phyloP scores from a whole-genome alignment of 2,888 invertebrate species.

The Tuta absoluta region DNA sequence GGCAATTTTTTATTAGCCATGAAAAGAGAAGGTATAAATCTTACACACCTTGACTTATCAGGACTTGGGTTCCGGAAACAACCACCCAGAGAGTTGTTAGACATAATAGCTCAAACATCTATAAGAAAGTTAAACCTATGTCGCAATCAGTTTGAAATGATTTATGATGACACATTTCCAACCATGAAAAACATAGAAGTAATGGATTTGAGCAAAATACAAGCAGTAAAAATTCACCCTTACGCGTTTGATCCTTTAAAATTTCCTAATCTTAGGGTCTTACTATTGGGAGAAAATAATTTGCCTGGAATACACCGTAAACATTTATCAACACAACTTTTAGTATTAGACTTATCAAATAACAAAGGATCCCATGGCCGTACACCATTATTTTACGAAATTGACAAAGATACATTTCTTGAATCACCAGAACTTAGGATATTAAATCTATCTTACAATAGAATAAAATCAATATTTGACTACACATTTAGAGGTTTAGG shows the following conservation, averaged over 20 bases:
- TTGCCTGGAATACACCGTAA: conserved; percentile 76
- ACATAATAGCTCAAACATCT: conserved; percentile 74
- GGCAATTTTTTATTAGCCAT: conserved; percentile 63
- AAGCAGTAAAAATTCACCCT: conserved; percentile 68
- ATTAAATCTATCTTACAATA: conserved; percentile 79
- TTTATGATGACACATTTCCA: conserved; percentile 76
- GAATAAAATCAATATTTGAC: conserved; percentile 73
- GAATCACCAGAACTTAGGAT: conserved; percentile 70
- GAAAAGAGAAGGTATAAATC: conserved; percentile 58
- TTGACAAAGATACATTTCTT: conserved; percentile 73
- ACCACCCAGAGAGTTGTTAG: conserved; percentile 70
- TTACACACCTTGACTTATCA: conserved; percentile 73
- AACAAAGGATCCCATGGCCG: conserved; percentile 65
- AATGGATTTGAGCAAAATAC: conserved; percentile 79
- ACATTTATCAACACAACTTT: conserved; percentile 69
- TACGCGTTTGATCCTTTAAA: conserved; percentile 69
- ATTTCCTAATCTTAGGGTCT: conserved; percentile 76
- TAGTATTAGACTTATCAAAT: conserved; percentile 75
- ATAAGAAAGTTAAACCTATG: conserved; percentile 73
- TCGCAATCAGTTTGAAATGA: conserved; percentile 80
- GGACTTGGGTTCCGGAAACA: conserved; percentile 78
- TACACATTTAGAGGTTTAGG: conserved; percentile 76
- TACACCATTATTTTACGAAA: conserved; percentile 73
- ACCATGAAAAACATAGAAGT: conserved; percentile 77
- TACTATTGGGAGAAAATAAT: conserved; percentile 78